Percentiles rank a stretch among this genome's conserved stretches.
Conservation (phyloP, 92 coral and sea anemone species). For the Phenganax subtilis region DNA sequence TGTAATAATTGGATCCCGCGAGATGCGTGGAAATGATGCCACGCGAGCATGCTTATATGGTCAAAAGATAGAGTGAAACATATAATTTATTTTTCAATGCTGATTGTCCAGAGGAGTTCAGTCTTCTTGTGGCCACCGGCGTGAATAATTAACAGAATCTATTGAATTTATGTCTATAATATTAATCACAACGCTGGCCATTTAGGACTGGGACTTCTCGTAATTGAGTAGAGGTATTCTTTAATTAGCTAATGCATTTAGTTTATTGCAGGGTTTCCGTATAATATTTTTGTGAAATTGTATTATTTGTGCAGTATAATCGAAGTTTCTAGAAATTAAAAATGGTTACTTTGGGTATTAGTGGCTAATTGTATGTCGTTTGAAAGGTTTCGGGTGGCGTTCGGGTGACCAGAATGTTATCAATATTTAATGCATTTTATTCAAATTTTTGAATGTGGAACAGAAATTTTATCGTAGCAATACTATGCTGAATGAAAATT, state of each 20-base stretch:
- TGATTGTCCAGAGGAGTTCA: background rate
- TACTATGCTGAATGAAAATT: background rate
- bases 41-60: too few relatives aligned
- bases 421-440: constrained; percentile 28
- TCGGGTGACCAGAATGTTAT: constrained; percentile 28
- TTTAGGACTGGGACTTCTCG: too few relatives aligned
- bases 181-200: background rate
- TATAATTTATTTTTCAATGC: constrained; percentile 6
- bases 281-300: too few relatives aligned
- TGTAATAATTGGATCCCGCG: too few relatives aligned
- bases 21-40: too few relatives aligned
- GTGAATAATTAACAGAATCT: constrained; percentile 23
- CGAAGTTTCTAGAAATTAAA: background rate
- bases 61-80: background rate
- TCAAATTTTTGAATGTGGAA: constrained; percentile 12
- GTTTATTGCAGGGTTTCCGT: too few relatives aligned
- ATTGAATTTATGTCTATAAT: constrained; percentile 8
- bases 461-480: background rate
- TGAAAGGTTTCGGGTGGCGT: constrained; percentile 15
- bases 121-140: constrained; percentile 35
- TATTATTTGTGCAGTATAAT: background rate
- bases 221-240: too few relatives aligned
- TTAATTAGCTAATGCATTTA: too few relatives aligned
- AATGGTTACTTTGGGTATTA: background rate
- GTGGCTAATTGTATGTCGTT: background rate